Conservation (phyloP, 2,113 vertebrate species). For the Trinectes maculatus region DNA sequence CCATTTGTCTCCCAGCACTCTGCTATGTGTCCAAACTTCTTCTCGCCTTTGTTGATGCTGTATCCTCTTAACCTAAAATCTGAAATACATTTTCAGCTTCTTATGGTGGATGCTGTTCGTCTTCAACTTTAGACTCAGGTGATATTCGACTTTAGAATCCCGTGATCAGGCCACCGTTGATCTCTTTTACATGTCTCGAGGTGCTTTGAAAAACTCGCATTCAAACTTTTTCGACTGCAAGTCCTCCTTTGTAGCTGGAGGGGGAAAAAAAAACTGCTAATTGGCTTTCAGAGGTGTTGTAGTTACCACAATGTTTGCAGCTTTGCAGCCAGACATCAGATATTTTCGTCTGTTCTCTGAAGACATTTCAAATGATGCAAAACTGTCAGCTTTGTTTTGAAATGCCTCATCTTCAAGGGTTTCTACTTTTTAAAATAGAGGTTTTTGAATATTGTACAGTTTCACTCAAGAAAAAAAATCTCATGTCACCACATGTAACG, state of each 20-base stretch:
- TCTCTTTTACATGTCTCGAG: constrained; percentile 1
- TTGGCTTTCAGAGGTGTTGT: constrained; percentile 23
- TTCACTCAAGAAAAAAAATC: no score
- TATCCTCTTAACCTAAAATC: not conserved
- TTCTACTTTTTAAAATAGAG: not conserved
- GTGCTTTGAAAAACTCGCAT: constrained; percentile 12
- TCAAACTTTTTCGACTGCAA: constrained; percentile 12
- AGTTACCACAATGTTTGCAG: constrained; percentile 20
- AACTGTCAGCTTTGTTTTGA: not conserved
- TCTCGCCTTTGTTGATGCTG: not conserved
- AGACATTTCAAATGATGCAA: not conserved
- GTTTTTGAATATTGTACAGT: not conserved
- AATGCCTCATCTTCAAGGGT: not conserved
- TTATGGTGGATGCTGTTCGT: no score
- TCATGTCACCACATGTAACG: no score
- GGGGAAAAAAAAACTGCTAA: constrained; percentile 12
- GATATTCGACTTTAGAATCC: no score
- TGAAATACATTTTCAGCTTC: no score
- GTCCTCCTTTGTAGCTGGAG: constrained; percentile 15
- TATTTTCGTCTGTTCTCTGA: not conserved
- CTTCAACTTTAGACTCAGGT: no score
- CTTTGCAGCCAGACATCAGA: constrained; percentile 1
- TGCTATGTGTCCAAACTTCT: not conserved
- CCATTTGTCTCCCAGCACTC: not conserved
- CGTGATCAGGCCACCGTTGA: constrained; percentile 1